Evolutionary conservation across 1,140 invertebrate species (phyloP).

Genomic region (Panulirus ornatus): DNA sequence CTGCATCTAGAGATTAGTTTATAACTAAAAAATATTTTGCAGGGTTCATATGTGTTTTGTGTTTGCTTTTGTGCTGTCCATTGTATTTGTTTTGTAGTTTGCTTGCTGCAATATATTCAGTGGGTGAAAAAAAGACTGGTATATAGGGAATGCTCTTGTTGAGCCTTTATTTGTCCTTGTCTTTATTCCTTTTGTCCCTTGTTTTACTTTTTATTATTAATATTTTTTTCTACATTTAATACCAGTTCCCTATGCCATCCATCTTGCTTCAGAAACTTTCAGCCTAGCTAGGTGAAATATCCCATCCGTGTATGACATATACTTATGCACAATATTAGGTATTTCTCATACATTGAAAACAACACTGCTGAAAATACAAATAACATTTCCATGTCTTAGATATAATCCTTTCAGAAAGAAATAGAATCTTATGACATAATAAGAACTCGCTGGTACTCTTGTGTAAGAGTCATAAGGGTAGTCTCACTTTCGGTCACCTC

Average conservation of each 20-base stretch:
- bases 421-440: too few species aligned
- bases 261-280: background rate
- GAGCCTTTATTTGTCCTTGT: too few species aligned
- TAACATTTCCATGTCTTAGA: too few species aligned
- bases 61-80: conserved; percentile 48
- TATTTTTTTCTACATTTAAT: background rate
- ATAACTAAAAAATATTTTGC: conserved; percentile 12
- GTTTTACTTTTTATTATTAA: background rate
- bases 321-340: too few species aligned
- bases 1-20: background rate
- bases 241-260: background rate
- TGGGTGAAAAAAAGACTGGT: background rate
- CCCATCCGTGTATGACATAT: background rate
- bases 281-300: background rate
- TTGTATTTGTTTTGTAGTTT: conserved; percentile 43
- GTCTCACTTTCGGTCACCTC: background rate
- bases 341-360: too few species aligned
- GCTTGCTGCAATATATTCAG: conserved; percentile 6
- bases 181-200: background rate
- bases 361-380: too few species aligned
- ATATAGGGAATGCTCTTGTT: background rate
- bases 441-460: background rate
- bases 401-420: too few species aligned
- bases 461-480: background rate
- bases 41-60: conserved; percentile 52